Base-by-base conservation (phyloP, 1,140 invertebrate species). In the Prorops nasuta region DNA sequence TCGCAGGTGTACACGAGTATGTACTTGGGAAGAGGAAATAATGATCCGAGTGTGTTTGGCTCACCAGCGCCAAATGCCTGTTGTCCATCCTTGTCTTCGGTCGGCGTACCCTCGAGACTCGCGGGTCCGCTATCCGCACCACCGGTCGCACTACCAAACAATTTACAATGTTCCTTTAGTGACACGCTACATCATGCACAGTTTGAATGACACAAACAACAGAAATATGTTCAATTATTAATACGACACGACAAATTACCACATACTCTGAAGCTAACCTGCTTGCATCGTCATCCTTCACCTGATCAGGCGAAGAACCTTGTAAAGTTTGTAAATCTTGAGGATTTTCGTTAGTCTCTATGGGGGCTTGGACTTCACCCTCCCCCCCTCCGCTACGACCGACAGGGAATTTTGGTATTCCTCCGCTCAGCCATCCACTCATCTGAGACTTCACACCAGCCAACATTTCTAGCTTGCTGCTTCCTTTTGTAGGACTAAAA, bases 401-500 rank as follows among this genome's bases (percentile, higher is more conserved):
- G 46, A 90, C 74, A n/a, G n/a, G n/a, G n/a, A n/a, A n/a, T 50
- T 88, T 87, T 1, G 87, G 82, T 45, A 87, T 83, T 7, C 85
- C 85, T 6, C 86, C 83, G 42, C 86, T 85, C 41, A 89, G 72
- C 90, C 88, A 91, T 8, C 88, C 88, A 7, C 83, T 86, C 82
- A 90, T 87, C 73, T 89, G 86, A 24, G 81, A 84, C 74, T 91
- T 91, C 28, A 91, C 89, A 62, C 89, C 90, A 49, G 87, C 87
- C 54, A 92, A 81, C 82, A 91, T 86, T 56, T 88, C 86, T 60
- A 88, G 64, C 54, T 84, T 86, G 69, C 88, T 86, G 56, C 83
- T 81, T 12, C 74, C 81, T 71, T 85, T 86, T 22, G 83, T 85
- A 16, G 85, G 86, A 59, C 86, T 88, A 14, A 35, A 35, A 35